Conservation (phyloP, 2,113 vertebrate genomes). For the Bujurquina vittata region DNA sequence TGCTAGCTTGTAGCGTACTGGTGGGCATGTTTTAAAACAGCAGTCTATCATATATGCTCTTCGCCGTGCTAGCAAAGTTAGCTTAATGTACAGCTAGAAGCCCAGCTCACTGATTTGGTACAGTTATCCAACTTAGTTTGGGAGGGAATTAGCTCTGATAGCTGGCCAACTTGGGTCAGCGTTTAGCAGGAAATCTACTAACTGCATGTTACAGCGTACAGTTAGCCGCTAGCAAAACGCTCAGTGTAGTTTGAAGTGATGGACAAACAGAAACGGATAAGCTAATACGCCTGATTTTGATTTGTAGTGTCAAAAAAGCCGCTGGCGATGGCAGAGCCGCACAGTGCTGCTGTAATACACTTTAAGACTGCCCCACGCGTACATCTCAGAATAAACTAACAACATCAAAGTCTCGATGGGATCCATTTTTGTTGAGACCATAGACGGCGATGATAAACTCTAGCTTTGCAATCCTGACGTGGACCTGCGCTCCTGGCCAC, state of each 20-base stretch:
- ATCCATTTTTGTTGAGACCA: background rate
- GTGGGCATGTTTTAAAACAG: background rate
- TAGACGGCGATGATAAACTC: background rate
- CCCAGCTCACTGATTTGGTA: background rate
- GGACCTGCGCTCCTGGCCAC: background rate
- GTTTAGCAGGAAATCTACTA: conserved; percentile 21
- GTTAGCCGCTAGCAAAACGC: background rate
- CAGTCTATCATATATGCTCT: too few relatives aligned
- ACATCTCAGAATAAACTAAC: background rate
- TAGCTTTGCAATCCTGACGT: background rate
- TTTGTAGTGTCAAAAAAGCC: too few relatives aligned
- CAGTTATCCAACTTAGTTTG: conserved; percentile 25
- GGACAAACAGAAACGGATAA: too few relatives aligned
- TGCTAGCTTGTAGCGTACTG: background rate
- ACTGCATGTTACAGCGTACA: background rate
- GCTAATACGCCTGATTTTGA: too few relatives aligned
- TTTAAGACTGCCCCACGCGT: background rate
- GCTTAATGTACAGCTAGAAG: background rate
- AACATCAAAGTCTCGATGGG: background rate
- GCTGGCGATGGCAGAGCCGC: background rate
- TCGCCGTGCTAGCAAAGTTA: conserved; percentile 25
- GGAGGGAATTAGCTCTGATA: conserved; percentile 6
- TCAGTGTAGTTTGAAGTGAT: background rate
- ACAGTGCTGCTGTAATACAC: background rate
- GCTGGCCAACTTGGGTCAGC: background rate